Conservation (phyloP, 2,888 invertebrate species). For the Cantharis rufa region DNA sequence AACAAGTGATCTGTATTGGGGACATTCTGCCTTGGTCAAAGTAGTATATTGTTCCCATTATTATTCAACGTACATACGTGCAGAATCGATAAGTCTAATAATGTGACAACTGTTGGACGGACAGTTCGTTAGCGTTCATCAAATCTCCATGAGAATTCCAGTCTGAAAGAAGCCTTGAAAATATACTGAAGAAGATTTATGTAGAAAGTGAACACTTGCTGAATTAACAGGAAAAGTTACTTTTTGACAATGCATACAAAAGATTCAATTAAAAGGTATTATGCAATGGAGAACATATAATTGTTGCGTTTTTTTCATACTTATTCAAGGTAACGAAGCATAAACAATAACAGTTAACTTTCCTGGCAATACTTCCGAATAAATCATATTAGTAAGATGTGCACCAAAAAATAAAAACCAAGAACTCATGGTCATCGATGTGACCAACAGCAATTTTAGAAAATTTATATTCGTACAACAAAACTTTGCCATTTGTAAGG, state of each 20-base stretch:
- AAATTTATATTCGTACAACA: background rate
- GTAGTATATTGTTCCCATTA: background rate
- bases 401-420: background rate
- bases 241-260: background rate
- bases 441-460: background rate
- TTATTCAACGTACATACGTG: background rate
- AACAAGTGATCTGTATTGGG: background rate
- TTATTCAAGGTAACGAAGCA: background rate
- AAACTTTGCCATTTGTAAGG: background rate
- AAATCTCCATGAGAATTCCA: background rate
- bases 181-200: background rate
- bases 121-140: background rate
- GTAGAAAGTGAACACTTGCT: background rate
- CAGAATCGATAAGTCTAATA: background rate
- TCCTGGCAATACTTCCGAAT: background rate
- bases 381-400: background rate
- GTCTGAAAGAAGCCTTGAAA: background rate
- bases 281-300: background rate
- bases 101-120: background rate
- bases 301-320: background rate
- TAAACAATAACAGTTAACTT: background rate
- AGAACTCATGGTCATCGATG: too few species aligned
- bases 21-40: background rate
- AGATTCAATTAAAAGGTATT: background rate
- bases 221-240: background rate